These are phyloP conservation scores for Drosophila fulvimacula DNA, from an alignment of 2,888 invertebrate species.

Conservation along the genomic window DNA sequence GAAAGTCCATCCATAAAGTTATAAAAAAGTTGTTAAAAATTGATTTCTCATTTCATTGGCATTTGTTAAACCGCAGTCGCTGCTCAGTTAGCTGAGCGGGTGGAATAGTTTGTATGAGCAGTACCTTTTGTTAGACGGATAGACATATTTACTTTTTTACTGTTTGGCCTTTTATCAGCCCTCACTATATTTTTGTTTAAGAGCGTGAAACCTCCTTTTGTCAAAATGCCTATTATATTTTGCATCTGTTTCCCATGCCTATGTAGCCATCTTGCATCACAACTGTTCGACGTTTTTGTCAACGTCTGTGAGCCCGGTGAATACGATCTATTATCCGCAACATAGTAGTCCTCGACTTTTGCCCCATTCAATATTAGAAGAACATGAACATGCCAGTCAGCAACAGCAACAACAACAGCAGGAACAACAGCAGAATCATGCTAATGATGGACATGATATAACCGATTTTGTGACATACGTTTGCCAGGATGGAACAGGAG, in stretches of 20 bases:
- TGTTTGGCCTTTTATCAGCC: too few relatives aligned
- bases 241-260: not conserved
- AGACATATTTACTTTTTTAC: too few relatives aligned
- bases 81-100: too few relatives aligned
- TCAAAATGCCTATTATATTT: not conserved
- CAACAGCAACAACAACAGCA: conserved; percentile 16
- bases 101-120: too few relatives aligned
- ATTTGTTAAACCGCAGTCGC: too few relatives aligned
- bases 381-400: conserved; percentile 57
- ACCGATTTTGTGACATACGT: conserved; percentile 98
- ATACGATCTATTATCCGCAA: conserved; percentile 86
- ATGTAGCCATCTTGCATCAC: conserved; percentile 54
- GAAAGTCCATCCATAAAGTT: too few relatives aligned
- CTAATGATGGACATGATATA: conserved; percentile 90
- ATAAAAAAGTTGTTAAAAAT: too few relatives aligned
- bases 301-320: conserved; percentile 85
- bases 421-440: conserved; percentile 12
- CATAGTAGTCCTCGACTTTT: conserved; percentile 78
- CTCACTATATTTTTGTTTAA: not conserved
- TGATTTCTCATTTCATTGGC: too few relatives aligned
- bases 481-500: conserved; percentile 93
- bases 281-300: conserved; percentile 82
- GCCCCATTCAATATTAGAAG: conserved; percentile 57
- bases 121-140: too few relatives aligned
- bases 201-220: not conserved